Evolutionary conservation across 1,140 invertebrate genomes (phyloP).

Genomic region (Lucilia sericata): DNA sequence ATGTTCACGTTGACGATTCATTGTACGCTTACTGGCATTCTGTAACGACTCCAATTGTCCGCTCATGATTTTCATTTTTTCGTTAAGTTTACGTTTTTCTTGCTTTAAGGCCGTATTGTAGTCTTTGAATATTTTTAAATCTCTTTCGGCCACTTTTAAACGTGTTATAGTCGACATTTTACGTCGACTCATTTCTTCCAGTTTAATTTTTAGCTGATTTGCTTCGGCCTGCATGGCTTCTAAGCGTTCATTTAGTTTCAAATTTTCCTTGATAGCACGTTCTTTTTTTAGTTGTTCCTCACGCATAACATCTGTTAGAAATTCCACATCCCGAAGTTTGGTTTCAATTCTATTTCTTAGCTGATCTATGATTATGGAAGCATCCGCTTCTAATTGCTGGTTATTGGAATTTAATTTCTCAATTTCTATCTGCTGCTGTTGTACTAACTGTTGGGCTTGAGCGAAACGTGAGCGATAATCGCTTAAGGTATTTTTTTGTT

Average conservation of each 20-base stretch:
- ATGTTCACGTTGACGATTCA: conserved; percentile 60
- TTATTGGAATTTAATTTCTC: conserved; percentile 62
- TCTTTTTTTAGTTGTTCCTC: conserved; percentile 60
- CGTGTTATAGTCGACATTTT: conserved; percentile 58
- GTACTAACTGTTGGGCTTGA: conserved; percentile 64
- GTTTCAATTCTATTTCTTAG: conserved; percentile 58
- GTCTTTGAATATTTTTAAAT: conserved; percentile 64
- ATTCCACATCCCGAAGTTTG: conserved; percentile 57
- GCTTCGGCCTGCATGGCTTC: conserved; percentile 56
- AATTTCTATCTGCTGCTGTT: conserved; percentile 62
- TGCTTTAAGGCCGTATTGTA: conserved; percentile 59
- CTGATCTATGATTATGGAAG: conserved; percentile 56
- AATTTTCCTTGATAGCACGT: conserved; percentile 59
- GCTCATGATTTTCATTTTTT: conserved; percentile 54
- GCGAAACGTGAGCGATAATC: conserved; percentile 60
- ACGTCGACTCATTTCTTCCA: conserved; percentile 59
- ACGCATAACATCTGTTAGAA: conserved; percentile 58
- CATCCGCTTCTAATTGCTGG: conserved; percentile 59
- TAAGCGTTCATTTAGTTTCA: conserved; percentile 57
- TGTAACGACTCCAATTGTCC: conserved; percentile 58
- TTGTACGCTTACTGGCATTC: conserved; percentile 54
- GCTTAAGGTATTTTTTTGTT: conserved; percentile 58
- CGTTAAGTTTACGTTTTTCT: conserved; percentile 55
- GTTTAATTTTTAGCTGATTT: conserved; percentile 56
- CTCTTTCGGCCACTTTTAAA: conserved; percentile 59